Conservation (phyloP, 2,888 invertebrate genomes). For the Acheta domesticus region DNA sequence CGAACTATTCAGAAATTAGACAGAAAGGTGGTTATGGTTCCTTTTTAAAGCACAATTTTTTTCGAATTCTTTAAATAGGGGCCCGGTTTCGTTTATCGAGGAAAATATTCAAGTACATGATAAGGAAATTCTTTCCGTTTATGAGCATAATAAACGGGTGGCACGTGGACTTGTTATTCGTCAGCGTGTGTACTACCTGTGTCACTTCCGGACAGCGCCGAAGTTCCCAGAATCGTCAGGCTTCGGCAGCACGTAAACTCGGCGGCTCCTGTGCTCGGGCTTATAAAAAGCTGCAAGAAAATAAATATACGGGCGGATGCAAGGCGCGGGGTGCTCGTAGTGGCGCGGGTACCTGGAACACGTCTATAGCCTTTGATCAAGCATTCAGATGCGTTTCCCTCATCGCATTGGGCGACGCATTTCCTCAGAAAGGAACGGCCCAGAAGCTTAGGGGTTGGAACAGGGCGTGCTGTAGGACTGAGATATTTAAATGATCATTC, state of each 20-base stretch:
- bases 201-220: background rate
- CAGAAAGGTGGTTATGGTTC: no score
- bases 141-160: no score
- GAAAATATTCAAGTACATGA: background rate
- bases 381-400: background rate
- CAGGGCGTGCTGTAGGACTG: no score
- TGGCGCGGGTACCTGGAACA: background rate
- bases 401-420: background rate
- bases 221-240: background rate
- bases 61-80: no score
- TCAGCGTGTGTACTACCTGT: background rate
- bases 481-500: no score
- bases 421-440: background rate
- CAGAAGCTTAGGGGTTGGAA: background rate
- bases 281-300: constrained; percentile 5
- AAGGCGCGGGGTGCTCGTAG: background rate
- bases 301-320: background rate
- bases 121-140: background rate
- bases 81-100: no score
- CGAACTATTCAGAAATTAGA: no score
- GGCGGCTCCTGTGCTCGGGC: background rate
- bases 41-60: no score
- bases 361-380: constrained; percentile 8
- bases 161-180: no score
- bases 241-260: constrained; percentile 5